Conservation (phyloP, 2,113 vertebrate species). For the Prunella fulvescens region DNA sequence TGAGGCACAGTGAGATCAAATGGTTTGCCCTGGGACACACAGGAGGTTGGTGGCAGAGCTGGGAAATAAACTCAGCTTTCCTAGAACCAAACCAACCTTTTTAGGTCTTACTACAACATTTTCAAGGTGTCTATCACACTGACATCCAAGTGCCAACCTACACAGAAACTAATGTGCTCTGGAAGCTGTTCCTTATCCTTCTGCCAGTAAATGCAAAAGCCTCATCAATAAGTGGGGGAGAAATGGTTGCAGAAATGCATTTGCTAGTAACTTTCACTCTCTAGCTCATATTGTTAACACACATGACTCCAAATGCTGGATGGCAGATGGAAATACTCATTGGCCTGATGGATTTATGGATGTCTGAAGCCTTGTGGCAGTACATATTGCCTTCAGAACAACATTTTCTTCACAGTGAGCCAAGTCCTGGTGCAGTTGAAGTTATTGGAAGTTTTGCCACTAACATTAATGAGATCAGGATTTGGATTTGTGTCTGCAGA, state of each 20-base stretch:
- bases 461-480: slow-evolving; percentile 45
- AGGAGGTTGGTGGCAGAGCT: background rate
- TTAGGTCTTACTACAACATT: background rate
- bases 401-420: slow-evolving; percentile 41
- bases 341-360: slow-evolving; percentile 48
- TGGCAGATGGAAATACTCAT: slow-evolving; percentile 56
- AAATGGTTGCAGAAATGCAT: slow-evolving; percentile 23
- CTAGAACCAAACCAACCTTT: background rate
- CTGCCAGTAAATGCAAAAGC: background rate
- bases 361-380: slow-evolving; percentile 36
- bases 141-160: background rate
- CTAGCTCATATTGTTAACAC: slow-evolving; percentile 41
- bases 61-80: background rate
- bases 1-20: background rate
- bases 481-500: slow-evolving; percentile 39
- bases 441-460: slow-evolving; percentile 43
- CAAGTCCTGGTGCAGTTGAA: slow-evolving; percentile 25
- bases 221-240: background rate
- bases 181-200: background rate
- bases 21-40: background rate
- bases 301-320: background rate
- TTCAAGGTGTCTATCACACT: background rate
- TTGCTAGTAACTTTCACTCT: slow-evolving; percentile 59
- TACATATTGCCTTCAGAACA: slow-evolving; percentile 36
- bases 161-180: background rate